Conservation (phyloP, 2,113 vertebrate genomes). For the Pithys albifrons region DNA sequence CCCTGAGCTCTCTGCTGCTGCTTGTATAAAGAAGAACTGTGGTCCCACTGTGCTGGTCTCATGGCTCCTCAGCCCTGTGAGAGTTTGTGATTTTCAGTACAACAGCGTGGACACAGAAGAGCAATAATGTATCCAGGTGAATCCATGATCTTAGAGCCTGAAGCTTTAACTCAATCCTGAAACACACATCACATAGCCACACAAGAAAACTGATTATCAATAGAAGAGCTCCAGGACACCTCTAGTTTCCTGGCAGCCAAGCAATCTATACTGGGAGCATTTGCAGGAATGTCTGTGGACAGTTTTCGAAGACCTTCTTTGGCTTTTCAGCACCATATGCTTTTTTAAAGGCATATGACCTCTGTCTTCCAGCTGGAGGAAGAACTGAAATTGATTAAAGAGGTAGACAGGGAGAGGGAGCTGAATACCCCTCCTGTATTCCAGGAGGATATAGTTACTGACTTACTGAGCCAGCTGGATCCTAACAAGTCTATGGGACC, state of each 20-base stretch:
- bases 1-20: neutral
- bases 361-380: neutral
- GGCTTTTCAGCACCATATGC: neutral
- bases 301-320: neutral
- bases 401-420: too few species aligned
- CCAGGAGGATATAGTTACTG: too few species aligned
- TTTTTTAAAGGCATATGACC: neutral
- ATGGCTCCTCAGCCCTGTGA: neutral
- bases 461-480: too few species aligned
- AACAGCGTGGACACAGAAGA: neutral
- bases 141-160: neutral
- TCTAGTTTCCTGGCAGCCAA: neutral
- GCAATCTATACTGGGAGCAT: neutral
- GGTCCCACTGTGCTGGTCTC: fast-evolving
- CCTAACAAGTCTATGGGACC: too few species aligned
- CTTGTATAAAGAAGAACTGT: neutral
- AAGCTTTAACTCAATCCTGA: neutral
- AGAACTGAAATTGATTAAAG: neutral
- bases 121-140: neutral
- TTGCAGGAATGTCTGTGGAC: neutral
- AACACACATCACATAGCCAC: fast-evolving
- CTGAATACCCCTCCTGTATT: too few species aligned
- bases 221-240: neutral
- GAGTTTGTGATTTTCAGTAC: neutral
- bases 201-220: neutral